phyloP scores from a whole-genome alignment of 2,113 vertebrate species.

The Heterotis niloticus region DNA sequence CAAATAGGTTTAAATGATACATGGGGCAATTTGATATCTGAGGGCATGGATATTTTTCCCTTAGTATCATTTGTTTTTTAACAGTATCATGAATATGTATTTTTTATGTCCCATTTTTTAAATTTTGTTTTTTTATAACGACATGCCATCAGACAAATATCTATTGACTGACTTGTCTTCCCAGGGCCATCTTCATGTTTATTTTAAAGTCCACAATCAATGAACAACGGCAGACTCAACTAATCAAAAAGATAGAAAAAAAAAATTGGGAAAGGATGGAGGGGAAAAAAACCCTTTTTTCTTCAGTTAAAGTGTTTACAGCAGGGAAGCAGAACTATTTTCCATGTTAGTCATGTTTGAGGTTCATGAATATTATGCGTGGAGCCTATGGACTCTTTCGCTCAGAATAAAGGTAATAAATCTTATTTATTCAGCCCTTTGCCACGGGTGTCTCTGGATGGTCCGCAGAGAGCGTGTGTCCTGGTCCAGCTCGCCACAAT shows the following conservation, averaged over 20 bases:
- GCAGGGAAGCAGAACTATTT: constrained; percentile 22
- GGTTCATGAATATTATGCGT: constrained; percentile 35
- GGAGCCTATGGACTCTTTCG: constrained; percentile 29
- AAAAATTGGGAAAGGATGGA: neutral
- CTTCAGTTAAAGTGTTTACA: constrained; percentile 25
- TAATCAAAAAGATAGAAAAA: constrained; percentile 6
- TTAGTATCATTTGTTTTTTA: too few relatives aligned
- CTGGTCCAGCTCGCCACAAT: neutral
- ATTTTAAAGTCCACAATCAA: constrained; percentile 34
- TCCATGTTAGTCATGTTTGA: constrained; percentile 30
- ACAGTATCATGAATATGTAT: constrained; percentile 41
- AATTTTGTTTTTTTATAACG: constrained; percentile 13
- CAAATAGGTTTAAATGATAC: neutral
- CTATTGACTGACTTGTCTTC: constrained; percentile 25
- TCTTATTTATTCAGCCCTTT: constrained; percentile 26
- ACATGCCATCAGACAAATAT: constrained; percentile 36
- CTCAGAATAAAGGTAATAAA: constrained; percentile 19
- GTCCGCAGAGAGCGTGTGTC: constrained; percentile 9
- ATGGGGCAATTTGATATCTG: too few relatives aligned
- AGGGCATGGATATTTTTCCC: neutral
- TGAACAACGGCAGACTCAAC: constrained; percentile 23
- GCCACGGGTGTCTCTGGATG: constrained; percentile 20
- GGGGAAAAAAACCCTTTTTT: constrained; percentile 13
- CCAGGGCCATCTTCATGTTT: constrained; percentile 22
- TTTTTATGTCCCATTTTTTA: constrained; percentile 13